phyloP scores from a whole-genome alignment of 92 coral and sea anemone species.

The Umimayanthus chanpuru region DNA sequence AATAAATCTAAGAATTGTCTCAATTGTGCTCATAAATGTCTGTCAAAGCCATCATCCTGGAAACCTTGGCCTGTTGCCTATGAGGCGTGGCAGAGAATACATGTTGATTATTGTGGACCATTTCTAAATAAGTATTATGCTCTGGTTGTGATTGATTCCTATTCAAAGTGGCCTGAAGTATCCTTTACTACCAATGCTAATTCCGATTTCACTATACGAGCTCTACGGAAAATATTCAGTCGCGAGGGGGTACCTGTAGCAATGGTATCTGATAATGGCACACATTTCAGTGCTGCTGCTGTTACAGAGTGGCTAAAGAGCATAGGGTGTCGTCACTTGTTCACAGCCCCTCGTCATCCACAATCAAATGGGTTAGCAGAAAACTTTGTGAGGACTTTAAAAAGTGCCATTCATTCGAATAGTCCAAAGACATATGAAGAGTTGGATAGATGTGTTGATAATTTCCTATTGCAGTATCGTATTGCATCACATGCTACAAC shows the following conservation, averaged over 20 bases:
- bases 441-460: background rate
- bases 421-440: background rate
- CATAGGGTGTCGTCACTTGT: background rate
- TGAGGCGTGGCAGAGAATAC: too few relatives aligned
- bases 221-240: background rate
- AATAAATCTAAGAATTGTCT: background rate
- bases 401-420: background rate
- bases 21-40: background rate
- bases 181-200: background rate
- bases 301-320: background rate
- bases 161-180: background rate
- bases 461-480: background rate
- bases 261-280: background rate
- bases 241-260: background rate
- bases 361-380: background rate
- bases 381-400: background rate
- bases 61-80: background rate
- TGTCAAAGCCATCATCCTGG: background rate
- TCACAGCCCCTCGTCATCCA: background rate
- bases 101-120: too few relatives aligned
- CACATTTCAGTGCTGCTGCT: background rate
- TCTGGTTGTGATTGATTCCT: background rate
- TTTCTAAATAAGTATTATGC: background rate
- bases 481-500: background rate
- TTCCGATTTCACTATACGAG: background rate